Evolutionary conservation across 2,113 vertebrate genomes (phyloP), one percentile per base, ranked within the genome.

Genomic region (Mola mola): DNA sequence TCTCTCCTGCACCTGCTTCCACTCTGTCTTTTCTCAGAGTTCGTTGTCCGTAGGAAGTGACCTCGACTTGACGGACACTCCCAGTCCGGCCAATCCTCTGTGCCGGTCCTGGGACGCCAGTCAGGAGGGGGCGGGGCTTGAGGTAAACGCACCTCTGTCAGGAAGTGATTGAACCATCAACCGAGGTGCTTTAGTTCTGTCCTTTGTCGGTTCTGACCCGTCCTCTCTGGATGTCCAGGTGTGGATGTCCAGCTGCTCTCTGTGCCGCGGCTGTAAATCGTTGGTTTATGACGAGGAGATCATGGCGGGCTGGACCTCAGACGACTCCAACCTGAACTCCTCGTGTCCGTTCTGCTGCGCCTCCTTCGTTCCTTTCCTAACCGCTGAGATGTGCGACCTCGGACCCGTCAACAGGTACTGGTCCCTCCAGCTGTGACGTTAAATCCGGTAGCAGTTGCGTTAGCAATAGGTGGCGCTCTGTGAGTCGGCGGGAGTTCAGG

Each of bases 281-380:
- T 67, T 98, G 87, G 95, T 97, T 2, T 96, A 96, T 0, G 96
- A 98, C 0, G 96, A 98, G 82, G 96, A 98, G 87, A 96, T 98
- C 77, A 98, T 98, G 96, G 95, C 96, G 0, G 96, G 96, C 28
- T 98, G 96, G 96, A 94, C 94, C 1, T 94, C 96, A 0, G 96
- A 98, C 0, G 96, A 98, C 85, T 98, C 96, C 67, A 97, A 98
- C 87, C 95, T 98, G 55, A 98, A 98, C 84, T 94, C 94, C 3
- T 88, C 81, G 13, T 98, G 96, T 19, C 94, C 96, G 1, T 97
- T 95, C 89, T 98, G 96, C 10, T 5, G 53, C n/a, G 81, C 92
- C 10, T 72, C 91, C 77, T 98, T 97, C 2, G 94, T 97, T 16
- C 96, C 96, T 4, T 90, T 96, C 58, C 94, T 98, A 41, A 96